phyloP scores from a whole-genome alignment of 1,140 invertebrate genomes.

The Protaetia brevitarsis region DNA sequence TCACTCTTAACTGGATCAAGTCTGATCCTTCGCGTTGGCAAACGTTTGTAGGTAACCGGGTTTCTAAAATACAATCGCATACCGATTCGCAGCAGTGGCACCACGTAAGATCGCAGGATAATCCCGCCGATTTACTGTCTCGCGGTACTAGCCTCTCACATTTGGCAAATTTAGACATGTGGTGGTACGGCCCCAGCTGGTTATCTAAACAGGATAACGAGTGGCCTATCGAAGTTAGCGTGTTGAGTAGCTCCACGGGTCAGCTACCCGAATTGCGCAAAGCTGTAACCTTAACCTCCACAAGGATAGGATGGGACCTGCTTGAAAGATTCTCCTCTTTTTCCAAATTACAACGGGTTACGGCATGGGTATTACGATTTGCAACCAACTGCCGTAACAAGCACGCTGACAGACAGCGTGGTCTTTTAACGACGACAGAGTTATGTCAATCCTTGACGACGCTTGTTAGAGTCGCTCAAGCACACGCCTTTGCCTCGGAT shows the following conservation, averaged over 20 bases:
- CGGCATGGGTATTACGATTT: no score
- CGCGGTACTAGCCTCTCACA: slow-evolving; percentile 39
- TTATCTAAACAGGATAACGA: no score
- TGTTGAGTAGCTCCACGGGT: neutral
- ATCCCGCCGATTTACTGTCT: slow-evolving; percentile 50
- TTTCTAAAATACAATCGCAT: slow-evolving; percentile 45
- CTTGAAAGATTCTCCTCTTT: no score
- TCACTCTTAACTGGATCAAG: slow-evolving; percentile 29
- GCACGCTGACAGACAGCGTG: neutral
- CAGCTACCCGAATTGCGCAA: neutral
- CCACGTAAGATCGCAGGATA: slow-evolving; percentile 31
- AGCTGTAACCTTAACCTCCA: neutral
- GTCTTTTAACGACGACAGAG: no score
- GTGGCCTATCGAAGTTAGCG: neutral
- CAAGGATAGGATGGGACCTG: neutral
- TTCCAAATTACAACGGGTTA: no score
- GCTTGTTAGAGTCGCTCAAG: no score
- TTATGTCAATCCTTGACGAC: no score
- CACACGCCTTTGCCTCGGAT: neutral
- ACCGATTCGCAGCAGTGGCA: slow-evolving; percentile 31
- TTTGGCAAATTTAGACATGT: slow-evolving; percentile 38
- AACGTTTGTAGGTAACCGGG: slow-evolving; percentile 41
- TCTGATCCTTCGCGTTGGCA: slow-evolving; percentile 23
- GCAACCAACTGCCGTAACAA: neutral
- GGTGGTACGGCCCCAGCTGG: slow-evolving; percentile 44